Percentiles rank a stretch among this genome's conserved stretches.
These are phyloP conservation scores for Agrilus mali DNA, from an alignment of 2,888 invertebrate species.

Conservation along the genomic window DNA sequence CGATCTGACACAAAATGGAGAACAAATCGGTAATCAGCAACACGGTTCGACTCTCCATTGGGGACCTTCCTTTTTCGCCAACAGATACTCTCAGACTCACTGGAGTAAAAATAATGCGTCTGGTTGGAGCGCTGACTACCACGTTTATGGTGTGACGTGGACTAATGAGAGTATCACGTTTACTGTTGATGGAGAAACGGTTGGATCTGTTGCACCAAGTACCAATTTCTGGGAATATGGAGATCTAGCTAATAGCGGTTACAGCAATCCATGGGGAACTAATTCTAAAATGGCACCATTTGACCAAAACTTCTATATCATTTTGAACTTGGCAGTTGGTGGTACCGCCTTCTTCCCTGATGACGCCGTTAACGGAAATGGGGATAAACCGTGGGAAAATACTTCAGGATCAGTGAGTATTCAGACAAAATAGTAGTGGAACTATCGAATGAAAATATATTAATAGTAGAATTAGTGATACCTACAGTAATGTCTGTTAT, in stretches of 20 bases:
- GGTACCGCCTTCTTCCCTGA: constrained; percentile 58
- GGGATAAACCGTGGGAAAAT: constrained; percentile 48
- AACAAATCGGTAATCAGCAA: constrained; percentile 45
- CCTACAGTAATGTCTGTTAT: no score
- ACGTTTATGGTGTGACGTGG: constrained; percentile 55
- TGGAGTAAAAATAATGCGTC: constrained; percentile 27
- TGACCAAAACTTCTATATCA: constrained; percentile 51
- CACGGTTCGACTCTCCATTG: constrained; percentile 52
- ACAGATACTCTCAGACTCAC: constrained; percentile 42
- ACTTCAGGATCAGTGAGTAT: constrained; percentile 39
- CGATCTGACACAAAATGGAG: constrained; percentile 29
- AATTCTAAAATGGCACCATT: constrained; percentile 55
- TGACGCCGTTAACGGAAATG: constrained; percentile 35
- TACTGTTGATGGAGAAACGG: constrained; percentile 39
- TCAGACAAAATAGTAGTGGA: no score
- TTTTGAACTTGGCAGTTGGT: constrained; percentile 55
- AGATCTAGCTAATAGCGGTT: constrained; percentile 36
- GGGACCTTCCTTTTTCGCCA: constrained; percentile 44
- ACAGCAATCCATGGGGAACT: constrained; percentile 45
- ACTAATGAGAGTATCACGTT: constrained; percentile 40
- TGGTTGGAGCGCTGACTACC: constrained; percentile 46
- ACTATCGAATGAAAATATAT: no score
- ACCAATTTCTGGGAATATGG: constrained; percentile 52
- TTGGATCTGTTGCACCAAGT: constrained; percentile 40
- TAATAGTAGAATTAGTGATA: no score